Base-by-base conservation (phyloP, 1,140 invertebrate species). In the Papilio glaucus region DNA sequence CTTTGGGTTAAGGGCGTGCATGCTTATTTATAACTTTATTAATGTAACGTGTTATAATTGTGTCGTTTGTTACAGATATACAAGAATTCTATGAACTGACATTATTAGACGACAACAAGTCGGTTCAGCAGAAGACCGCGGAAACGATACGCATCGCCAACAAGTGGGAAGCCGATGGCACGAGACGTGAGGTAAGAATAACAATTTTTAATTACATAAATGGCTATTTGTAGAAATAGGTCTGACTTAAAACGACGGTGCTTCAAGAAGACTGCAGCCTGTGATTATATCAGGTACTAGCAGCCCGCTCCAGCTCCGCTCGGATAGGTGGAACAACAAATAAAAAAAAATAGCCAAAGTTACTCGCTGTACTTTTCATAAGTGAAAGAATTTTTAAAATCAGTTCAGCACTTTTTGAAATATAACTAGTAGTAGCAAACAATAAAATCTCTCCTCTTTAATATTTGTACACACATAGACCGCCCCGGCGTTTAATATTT, bases 61-160 rank as follows among this genome's bases (percentile, higher is more conserved):
- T 39, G 12, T 39, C 18, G n/a, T 79, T 72, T 85, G 72, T 96
- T 96, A 18, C 96, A 99, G 98, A 99, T 95, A 99, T 99, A 85
- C 98, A 99, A 95, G 98, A 99, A 93, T 99, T 99, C 93, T 99
- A 99, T 94, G 98, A 99, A 94, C 94, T 98, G 77, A 99, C 98
- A 61, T 95, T 99, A 74, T 95, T 99, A 83, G 98, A 99, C 94
- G 98, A 99, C 89, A 97, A 96, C 60, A 99, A 99, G 94, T 97
- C 97, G 68, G 95, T 98, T 73, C 97, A 99, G 89, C 97, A 99
- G 94, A 99, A 99, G 94, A 98, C 98, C 70, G 96, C 96, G 29
- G 98, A 99, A 94, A 99, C 98, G 38, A 96, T 99, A 81, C 96
- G 98, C 85, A 98, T 99, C 87, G 98, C 98, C 71, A 98, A 97